Base-by-base conservation (phyloP, 37 sponge, comb jelly and placozoan species). In the Lycopodina hypogea region DNA sequence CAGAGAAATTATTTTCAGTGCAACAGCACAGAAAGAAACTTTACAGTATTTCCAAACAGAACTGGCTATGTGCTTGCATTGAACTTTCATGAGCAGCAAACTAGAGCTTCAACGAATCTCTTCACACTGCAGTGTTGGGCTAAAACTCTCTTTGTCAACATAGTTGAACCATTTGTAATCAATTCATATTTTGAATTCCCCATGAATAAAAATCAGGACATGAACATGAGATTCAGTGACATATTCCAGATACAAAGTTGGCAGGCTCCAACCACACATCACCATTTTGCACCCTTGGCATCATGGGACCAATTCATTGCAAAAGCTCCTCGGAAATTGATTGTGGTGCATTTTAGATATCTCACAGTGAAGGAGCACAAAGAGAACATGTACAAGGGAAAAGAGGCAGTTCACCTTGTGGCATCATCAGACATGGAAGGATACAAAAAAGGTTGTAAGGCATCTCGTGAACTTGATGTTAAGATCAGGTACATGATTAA, bases 111-210 rank as follows among this genome's bases (percentile, higher is more conserved):
- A 0, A 71, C 53, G 1, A 85, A 87, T 65, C 50, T 87, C 8
- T 62, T 88, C 15, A 24, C 40, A n/a, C 74, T 88, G 11, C 89
- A 88, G 63, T 88, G 84, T 40, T 88, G 89, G 89, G 89, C 89
- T 9, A 67, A 51, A 2, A 68, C 79, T 23, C 45, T 77, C 23
- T 65, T 65, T 33, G 33, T 83, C 24, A 38, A 63, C 18, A 68
- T 88, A 3, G 79, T 88, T 24, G 74, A 83, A 32, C 89, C 89
- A 12, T 56, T 37, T 34, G 29, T 74, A 7, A 4, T 12, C 2
- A 50, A 77, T 22, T 76, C 78, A 1, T 28, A 45, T 29, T 61
- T 81, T 32, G 11, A 15, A 32, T 9, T 65, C 32, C 66, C 66
- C 18, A 15, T 82, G 30, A 45, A 42, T 45, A n/a, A 28, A 28